A percentile compares a stretch with the other conserved stretches of the same genome.
phyloP scores from a whole-genome alignment of 2,888 invertebrate genomes.

The Lasioglossum morio region DNA sequence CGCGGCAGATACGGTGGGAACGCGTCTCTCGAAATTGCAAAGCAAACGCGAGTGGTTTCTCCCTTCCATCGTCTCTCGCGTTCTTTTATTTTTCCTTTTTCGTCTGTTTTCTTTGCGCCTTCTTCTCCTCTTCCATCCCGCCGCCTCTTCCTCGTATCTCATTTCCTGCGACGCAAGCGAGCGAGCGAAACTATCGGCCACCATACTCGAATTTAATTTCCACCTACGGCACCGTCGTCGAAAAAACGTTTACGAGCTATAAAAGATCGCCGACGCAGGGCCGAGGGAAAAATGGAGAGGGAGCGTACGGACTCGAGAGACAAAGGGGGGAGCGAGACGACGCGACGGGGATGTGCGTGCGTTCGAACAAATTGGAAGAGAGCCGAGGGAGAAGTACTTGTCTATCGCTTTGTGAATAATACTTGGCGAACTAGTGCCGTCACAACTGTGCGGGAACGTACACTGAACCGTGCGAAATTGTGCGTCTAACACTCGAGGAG shows the following conservation, averaged over 20 bases:
- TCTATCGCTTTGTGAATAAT: constrained; percentile 42
- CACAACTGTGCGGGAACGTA: constrained; percentile 8
- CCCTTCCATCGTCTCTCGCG: background rate
- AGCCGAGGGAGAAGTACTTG: constrained; percentile 29
- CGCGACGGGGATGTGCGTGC: constrained; percentile 23
- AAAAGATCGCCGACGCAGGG: constrained; percentile 47
- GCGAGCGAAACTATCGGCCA: constrained; percentile 41
- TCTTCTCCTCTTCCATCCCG: background rate
- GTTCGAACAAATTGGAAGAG: constrained; percentile 46
- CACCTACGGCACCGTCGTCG: constrained; percentile 31
- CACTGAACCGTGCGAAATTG: constrained; percentile 1
- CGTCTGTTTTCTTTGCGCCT: background rate
- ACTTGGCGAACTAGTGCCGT: constrained; percentile 28
- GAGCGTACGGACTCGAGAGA: background rate
- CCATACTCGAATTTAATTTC: constrained; percentile 61
- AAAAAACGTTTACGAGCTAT: constrained; percentile 48
- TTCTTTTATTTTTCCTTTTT: background rate
- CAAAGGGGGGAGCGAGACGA: background rate
- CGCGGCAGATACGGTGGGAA: constrained; percentile 38
- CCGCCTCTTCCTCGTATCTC: constrained; percentile 4
- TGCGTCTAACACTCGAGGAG: background rate
- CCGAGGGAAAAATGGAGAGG: background rate
- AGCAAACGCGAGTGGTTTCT: constrained; percentile 16
- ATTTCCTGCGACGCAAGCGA: constrained; percentile 3
- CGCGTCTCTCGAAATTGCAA: constrained; percentile 41